Conservation (phyloP, 2,888 invertebrate genomes). For the Phyto melanocephala region DNA sequence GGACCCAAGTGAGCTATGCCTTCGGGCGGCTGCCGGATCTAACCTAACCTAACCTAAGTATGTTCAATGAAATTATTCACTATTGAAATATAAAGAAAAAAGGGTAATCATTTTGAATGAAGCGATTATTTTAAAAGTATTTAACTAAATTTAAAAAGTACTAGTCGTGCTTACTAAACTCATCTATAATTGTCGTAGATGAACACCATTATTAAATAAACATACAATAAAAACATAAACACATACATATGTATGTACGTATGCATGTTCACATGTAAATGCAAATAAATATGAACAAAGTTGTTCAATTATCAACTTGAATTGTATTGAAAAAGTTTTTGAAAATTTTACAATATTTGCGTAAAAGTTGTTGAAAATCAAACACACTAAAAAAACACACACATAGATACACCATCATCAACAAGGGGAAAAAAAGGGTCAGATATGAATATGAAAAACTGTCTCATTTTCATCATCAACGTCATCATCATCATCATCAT, state of each 20-base stretch:
- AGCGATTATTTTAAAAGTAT: no score
- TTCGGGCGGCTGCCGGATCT: no score
- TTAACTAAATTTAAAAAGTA: no score
- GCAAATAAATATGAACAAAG: background rate
- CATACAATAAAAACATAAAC: background rate
- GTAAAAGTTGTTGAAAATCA: conserved; percentile 55
- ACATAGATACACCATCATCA: background rate
- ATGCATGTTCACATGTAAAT: background rate
- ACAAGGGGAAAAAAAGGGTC: conserved; percentile 18
- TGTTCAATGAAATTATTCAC: no score
- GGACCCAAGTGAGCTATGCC: no score
- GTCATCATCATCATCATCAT: background rate
- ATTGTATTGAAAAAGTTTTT: conserved; percentile 44
- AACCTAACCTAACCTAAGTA: no score
- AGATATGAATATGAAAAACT: conserved; percentile 33
- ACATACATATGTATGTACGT: background rate
- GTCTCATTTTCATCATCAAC: background rate
- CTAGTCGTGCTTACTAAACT: no score
- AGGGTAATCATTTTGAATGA: no score
- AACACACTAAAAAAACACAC: conserved; percentile 7
- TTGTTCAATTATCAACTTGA: conserved; percentile 32
- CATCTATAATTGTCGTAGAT: no score
- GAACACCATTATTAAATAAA: background rate
- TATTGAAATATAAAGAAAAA: no score
- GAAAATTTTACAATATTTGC: conserved; percentile 51